These are phyloP conservation scores for Zaprionus lineosus DNA, from an alignment of 2,888 invertebrate genomes.

Conservation along the genomic window DNA sequence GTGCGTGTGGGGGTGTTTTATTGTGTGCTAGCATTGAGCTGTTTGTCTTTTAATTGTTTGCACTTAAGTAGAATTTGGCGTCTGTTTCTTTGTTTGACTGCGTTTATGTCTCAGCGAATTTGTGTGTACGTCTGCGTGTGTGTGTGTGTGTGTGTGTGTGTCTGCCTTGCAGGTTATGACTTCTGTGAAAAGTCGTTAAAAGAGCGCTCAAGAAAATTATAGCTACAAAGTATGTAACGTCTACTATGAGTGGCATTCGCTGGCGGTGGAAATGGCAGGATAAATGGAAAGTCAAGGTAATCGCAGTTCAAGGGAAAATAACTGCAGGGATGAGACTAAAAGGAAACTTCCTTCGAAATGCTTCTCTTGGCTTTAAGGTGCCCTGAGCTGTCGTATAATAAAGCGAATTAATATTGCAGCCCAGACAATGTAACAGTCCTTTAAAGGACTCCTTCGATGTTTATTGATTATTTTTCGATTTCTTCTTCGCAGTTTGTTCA, in stretches of 20 bases:
- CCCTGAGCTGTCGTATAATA: too few species aligned
- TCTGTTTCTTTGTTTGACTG: conserved; percentile 45
- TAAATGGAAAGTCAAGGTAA: not conserved
- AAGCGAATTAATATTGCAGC: too few species aligned
- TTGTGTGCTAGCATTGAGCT: conserved; percentile 58
- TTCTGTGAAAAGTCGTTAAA: conserved; percentile 67
- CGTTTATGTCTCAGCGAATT: conserved; percentile 33
- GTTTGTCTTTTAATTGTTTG: conserved; percentile 77
- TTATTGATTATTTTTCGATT: not conserved
- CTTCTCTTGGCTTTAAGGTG: too few species aligned
- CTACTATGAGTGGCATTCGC: conserved; percentile 10
- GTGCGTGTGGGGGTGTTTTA: conserved; percentile 1
- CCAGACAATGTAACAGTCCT: too few species aligned
- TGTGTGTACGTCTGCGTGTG: conserved; percentile 17
- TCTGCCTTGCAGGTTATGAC: conserved; percentile 60
- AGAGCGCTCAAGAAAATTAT: conserved; percentile 58
- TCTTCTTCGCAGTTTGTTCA: not conserved
- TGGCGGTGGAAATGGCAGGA: not conserved
- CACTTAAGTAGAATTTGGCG: conserved; percentile 68
- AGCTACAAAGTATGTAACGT: conserved; percentile 59
- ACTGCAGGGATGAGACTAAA: not conserved
- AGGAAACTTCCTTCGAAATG: too few species aligned
- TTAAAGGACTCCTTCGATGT: too few species aligned
- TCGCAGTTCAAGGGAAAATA: not conserved
- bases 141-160: conserved; percentile 26